Percentiles rank a stretch among this genome's conserved stretches.
Evolutionary conservation across 2,113 vertebrate species (phyloP).

Genomic region (Rhodinocichla rosea): DNA sequence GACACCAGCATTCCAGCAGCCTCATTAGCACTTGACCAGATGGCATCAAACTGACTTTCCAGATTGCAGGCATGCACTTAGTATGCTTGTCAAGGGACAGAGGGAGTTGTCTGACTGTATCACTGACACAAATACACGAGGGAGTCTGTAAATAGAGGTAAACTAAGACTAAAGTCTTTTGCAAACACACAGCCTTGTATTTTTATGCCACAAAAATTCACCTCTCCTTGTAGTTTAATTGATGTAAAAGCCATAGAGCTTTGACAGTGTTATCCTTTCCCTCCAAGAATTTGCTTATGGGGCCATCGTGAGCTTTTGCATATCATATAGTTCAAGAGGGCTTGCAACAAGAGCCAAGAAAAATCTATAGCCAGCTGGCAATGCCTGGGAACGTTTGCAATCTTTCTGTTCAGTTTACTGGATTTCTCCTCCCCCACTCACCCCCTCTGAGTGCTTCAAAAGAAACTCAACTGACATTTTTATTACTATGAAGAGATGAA

Average conservation of each 20-base stretch:
- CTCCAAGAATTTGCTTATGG: not conserved
- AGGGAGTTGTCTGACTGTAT: constrained; percentile 11
- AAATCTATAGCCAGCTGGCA: constrained; percentile 40
- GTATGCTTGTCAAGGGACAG: constrained; percentile 10
- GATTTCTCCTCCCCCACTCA: not conserved
- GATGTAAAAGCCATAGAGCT: not conserved
- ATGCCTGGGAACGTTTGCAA: constrained; percentile 7
- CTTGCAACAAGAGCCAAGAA: constrained; percentile 39
- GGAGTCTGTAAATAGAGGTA: not conserved
- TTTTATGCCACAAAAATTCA: constrained; percentile 1
- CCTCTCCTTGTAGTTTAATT: not conserved
- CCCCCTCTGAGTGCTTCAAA: not conserved
- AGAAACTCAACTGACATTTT: not conserved
- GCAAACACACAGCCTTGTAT: not conserved
- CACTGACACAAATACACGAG: constrained; percentile 1
- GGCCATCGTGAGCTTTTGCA: not conserved
- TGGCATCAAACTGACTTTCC: constrained; percentile 55
- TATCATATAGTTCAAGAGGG: constrained; percentile 28
- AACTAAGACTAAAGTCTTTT: not conserved
- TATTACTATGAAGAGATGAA: not conserved
- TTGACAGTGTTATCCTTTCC: not conserved
- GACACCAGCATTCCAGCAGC: constrained; percentile 15
- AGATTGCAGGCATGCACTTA: constrained; percentile 43
- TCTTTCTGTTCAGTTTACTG: not conserved
- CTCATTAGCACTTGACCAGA: constrained; percentile 61